Conservation (phyloP, 30 jellyfish, hydroid and myxozoan species). For the Pseudorhiza aurosa region DNA sequence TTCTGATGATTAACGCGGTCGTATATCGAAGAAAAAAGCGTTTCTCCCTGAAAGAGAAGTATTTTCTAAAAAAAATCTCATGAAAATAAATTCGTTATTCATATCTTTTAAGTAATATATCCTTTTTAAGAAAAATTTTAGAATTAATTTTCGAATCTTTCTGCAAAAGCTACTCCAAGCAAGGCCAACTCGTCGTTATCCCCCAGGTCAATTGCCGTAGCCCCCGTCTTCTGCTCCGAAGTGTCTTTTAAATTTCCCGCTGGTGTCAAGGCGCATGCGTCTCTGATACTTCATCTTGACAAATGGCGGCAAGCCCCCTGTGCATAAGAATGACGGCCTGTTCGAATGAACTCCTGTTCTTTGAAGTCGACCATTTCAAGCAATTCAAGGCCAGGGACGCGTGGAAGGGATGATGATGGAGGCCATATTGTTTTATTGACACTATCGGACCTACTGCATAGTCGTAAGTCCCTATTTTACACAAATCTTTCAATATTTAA, state of each 20-base stretch:
- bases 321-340: slow-evolving; percentile 92
- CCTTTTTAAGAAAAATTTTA: too few species aligned
- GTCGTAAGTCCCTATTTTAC: background rate
- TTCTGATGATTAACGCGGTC: too few species aligned
- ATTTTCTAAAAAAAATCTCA: too few species aligned
- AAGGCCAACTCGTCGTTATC: too few species aligned
- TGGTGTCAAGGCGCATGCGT: slow-evolving; percentile 72
- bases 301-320: slow-evolving; percentile 99
- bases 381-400: slow-evolving; percentile 79
- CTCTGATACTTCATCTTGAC: slow-evolving; percentile 54
- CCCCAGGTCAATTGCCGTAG: background rate
- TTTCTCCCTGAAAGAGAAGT: too few species aligned
- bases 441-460: background rate
- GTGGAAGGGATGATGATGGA: slow-evolving; percentile 65
- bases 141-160: too few species aligned
- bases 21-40: too few species aligned
- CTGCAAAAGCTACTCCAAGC: too few species aligned
- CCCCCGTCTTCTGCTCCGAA: slow-evolving; percentile 57
- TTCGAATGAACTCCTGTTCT: slow-evolving; percentile 84
- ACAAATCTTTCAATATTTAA: background rate
- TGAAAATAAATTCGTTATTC: too few species aligned
- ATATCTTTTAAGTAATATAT: too few species aligned
- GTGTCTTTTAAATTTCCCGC: slow-evolving; percentile 44
- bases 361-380: slow-evolving; percentile 71
- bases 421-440: slow-evolving; percentile 61